phyloP scores from a whole-genome alignment of 2,797 vertebrate genomes.

The Clarias platycephalus region DNA sequence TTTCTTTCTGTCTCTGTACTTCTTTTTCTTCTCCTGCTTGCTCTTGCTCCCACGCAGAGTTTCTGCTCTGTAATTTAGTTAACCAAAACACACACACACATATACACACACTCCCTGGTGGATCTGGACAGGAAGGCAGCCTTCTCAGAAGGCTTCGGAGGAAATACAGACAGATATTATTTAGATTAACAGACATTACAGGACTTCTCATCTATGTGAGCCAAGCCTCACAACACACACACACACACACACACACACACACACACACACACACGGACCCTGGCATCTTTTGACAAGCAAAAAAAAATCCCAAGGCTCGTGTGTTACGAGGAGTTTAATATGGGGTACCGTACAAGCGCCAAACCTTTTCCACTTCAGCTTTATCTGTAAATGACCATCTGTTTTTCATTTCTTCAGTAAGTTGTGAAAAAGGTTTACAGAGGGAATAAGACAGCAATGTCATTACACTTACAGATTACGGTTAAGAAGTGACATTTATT shows the following conservation, averaged over 20 bases:
- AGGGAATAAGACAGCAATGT: neutral
- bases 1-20: neutral
- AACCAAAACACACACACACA: conserved; percentile 33
- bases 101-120: conserved; percentile 34
- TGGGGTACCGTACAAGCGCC: too few relatives aligned
- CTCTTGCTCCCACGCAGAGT: conserved; percentile 42
- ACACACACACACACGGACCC: neutral
- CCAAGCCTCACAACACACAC: neutral
- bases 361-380: neutral
- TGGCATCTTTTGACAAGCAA: neutral
- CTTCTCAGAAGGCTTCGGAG: conserved; percentile 25
- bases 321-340: neutral
- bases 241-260: neutral
- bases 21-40: conserved; percentile 5
- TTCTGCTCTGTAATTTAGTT: conserved; percentile 54
- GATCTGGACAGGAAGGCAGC: conserved; percentile 40
- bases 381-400: neutral
- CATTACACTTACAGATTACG: conserved; percentile 38
- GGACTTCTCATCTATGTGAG: neutral
- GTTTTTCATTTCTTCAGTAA: neutral
- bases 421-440: neutral
- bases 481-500: conserved; percentile 20
- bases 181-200: conserved; percentile 15
- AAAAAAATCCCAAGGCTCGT: neutral
- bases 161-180: conserved; percentile 28